Evolutionary conservation across 2,888 invertebrate genomes (phyloP).

Genomic region (Phyllotreta striolata): DNA sequence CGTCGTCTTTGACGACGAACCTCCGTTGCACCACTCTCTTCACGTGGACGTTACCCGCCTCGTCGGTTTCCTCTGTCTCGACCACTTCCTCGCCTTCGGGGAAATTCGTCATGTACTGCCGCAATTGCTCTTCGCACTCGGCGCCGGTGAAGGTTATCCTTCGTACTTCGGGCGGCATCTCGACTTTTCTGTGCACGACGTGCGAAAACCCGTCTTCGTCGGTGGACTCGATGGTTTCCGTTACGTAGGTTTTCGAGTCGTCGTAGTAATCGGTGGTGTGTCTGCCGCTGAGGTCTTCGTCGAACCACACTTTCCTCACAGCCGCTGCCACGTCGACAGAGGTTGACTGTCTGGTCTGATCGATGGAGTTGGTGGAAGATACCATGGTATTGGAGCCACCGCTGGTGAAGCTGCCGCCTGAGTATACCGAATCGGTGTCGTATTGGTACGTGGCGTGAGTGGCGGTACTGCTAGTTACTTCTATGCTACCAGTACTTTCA

Average conservation of each 20-base stretch:
- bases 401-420: constrained; percentile 85
- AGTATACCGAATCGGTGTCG: constrained; percentile 85
- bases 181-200: constrained; percentile 62
- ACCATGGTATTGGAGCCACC: constrained; percentile 86
- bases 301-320: constrained; percentile 62
- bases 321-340: constrained; percentile 59
- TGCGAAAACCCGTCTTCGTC: constrained; percentile 61
- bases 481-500: constrained; percentile 77
- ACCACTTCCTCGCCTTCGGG: constrained; percentile 64
- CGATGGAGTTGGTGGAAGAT: constrained; percentile 76
- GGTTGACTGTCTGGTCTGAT: constrained; percentile 66
- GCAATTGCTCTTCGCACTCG: constrained; percentile 63
- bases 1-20: constrained; percentile 58
- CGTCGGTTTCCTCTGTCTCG: constrained; percentile 64
- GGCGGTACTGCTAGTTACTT: constrained; percentile 80
- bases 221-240: constrained; percentile 62
- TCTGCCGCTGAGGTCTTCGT: constrained; percentile 56
- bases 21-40: constrained; percentile 63
- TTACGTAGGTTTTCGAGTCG: constrained; percentile 61
- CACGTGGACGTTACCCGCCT: constrained; percentile 65
- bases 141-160: constrained; percentile 64
- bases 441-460: constrained; percentile 86
- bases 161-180: constrained; percentile 63
- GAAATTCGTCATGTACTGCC: constrained; percentile 63
- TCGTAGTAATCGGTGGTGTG: constrained; percentile 55